Percentiles rank a stretch among this genome's conserved stretches.
These are phyloP conservation scores for Zaprionus camerounensis DNA, from an alignment of 1,140 invertebrate species.

Conservation along the genomic window DNA sequence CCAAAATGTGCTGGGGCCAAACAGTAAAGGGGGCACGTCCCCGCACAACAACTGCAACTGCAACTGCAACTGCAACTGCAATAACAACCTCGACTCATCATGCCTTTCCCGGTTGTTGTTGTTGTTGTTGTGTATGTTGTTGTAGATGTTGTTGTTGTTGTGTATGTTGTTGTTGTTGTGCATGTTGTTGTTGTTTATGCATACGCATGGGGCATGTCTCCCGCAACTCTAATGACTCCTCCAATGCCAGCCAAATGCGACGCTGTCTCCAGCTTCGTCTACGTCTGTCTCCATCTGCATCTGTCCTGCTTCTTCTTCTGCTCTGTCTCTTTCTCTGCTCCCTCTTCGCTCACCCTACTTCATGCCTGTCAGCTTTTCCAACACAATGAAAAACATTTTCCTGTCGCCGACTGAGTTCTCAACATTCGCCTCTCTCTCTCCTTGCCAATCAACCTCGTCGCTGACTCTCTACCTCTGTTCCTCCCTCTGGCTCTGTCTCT, in stretches of 20 bases:
- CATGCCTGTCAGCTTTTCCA: constrained; percentile 62
- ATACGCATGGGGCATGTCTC: constrained; percentile 81
- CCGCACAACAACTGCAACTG: too few species aligned
- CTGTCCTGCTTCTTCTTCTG: background rate
- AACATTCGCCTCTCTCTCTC: constrained; percentile 24
- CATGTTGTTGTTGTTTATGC: constrained; percentile 58
- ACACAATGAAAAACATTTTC: constrained; percentile 80
- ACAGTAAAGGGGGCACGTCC: background rate
- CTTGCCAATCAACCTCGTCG: constrained; percentile 28
- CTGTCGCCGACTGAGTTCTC: constrained; percentile 55
- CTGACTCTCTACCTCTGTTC: constrained; percentile 20
- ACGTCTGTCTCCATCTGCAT: background rate
- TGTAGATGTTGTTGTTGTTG: constrained; percentile 30
- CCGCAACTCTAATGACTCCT: constrained; percentile 77
- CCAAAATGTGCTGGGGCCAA: constrained; percentile 54
- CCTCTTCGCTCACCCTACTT: background rate
- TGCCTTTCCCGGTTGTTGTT: background rate
- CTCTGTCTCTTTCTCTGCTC: background rate
- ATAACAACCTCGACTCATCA: constrained; percentile 15
- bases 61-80: constrained; percentile 1
- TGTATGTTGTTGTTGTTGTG: constrained; percentile 31
- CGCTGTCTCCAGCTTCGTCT: background rate
- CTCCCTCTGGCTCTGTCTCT: background rate
- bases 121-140: background rate
- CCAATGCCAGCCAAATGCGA: constrained; percentile 38